Conservation (phyloP, 2,888 invertebrate genomes). For the Rhogogaster chlorosoma region DNA sequence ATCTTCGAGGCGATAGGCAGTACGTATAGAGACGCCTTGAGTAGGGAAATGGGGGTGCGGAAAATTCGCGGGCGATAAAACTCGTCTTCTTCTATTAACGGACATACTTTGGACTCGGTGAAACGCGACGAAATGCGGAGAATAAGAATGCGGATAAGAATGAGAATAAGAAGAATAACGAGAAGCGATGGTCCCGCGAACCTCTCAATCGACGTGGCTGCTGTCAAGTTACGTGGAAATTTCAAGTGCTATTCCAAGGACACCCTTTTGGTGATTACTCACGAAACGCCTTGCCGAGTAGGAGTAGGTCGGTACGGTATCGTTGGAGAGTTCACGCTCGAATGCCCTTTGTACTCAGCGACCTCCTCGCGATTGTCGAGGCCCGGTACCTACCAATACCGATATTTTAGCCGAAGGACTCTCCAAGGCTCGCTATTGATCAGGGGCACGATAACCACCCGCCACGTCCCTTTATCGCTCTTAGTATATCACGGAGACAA, state of each 20-base stretch:
- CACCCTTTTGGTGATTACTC: conserved; percentile 43
- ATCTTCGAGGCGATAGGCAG: not conserved
- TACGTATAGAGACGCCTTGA: not conserved
- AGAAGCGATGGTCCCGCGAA: not conserved
- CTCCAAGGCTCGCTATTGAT: conserved; percentile 24
- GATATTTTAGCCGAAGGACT: conserved; percentile 34
- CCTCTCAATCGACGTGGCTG: conserved; percentile 33
- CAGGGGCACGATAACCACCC: conserved; percentile 28
- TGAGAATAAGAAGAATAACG: not conserved
- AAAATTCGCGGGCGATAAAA: conserved; percentile 17
- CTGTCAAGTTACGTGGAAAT: conserved; percentile 47
- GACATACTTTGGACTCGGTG: not conserved
- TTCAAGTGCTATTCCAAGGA: conserved; percentile 38
- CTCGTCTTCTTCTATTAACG: conserved; percentile 26
- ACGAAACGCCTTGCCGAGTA: conserved; percentile 3
- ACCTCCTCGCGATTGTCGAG: not conserved
- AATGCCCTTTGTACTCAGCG: conserved; percentile 27
- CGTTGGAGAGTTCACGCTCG: conserved; percentile 38
- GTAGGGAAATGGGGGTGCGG: not conserved
- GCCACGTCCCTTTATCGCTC: not conserved
- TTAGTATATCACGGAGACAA: not conserved
- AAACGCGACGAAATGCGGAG: not conserved
- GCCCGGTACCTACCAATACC: conserved; percentile 18
- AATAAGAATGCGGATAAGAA: not conserved
- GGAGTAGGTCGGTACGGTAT: conserved; percentile 22